A percentile compares a stretch with the other conserved stretches of the same genome.
Conservation (phyloP, 2,113 vertebrate species). For the Microcebus tavaratra region DNA sequence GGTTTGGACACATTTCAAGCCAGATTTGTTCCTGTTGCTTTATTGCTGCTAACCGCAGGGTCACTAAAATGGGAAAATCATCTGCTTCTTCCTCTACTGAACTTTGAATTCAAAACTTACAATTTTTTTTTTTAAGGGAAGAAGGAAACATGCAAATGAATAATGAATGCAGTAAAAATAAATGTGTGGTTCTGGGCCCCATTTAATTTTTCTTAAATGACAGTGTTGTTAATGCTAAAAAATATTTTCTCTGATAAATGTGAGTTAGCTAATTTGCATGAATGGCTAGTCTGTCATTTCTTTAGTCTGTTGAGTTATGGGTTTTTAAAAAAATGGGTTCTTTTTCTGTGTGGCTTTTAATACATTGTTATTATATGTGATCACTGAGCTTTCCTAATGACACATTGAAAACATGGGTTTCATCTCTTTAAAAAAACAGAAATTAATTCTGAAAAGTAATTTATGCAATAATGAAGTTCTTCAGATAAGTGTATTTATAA, state of each 20-base stretch:
- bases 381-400: conserved; percentile 68
- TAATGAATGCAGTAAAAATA: conserved; percentile 74
- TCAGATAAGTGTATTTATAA: conserved; percentile 67
- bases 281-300: conserved; percentile 77
- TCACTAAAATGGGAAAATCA: conserved; percentile 75
- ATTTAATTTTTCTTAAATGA: conserved; percentile 80
- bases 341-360: conserved; percentile 69
- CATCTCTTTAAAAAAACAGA: conserved; percentile 57
- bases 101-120: conserved; percentile 73
- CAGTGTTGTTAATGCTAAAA: conserved; percentile 77
- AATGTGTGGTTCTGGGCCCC: conserved; percentile 68
- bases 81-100: conserved; percentile 70
- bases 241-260: conserved; percentile 81
- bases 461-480: conserved; percentile 72
- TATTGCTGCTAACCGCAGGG: conserved; percentile 69
- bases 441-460: conserved; percentile 74
- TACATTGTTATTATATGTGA: conserved; percentile 74
- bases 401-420: conserved; percentile 63
- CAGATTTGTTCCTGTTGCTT: conserved; percentile 77
- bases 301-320: conserved; percentile 76
- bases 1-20: conserved; percentile 79
- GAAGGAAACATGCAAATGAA: conserved; percentile 70
- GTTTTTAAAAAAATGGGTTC: conserved; percentile 69
- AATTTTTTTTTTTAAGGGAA: conserved; percentile 45
- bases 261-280: conserved; percentile 77